These are phyloP conservation scores for Calvadosia cruxmelitensis DNA, from an alignment of 30 jellyfish, hydroid and myxozoan genomes.

Conservation along the genomic window DNA sequence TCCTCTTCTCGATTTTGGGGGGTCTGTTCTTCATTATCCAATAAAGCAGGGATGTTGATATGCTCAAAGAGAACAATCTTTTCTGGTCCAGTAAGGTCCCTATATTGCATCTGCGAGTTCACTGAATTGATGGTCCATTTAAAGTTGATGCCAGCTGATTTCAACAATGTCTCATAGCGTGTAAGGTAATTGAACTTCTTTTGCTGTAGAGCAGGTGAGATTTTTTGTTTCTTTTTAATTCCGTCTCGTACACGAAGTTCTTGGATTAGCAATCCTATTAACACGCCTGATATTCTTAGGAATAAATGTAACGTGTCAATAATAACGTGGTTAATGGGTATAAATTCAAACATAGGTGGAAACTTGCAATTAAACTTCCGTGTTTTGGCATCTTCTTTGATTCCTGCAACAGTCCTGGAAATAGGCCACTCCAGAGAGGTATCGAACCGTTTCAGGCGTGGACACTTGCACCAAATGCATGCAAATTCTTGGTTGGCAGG, in stretches of 20 bases:
- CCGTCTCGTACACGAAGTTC: constrained; percentile 8
- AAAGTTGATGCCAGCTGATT: background rate
- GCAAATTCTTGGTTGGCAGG: constrained; percentile 12
- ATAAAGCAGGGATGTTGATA: constrained; percentile 3
- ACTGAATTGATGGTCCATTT: constrained; percentile 6
- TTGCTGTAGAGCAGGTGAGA: background rate
- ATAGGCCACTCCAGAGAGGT: constrained; percentile 3
- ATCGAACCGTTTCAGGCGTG: background rate
- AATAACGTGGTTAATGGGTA: constrained; percentile 8
- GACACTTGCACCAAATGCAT: constrained; percentile 33
- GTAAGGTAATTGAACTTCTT: constrained; percentile 6
- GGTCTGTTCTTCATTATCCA: background rate
- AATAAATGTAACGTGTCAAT: constrained; percentile 21
- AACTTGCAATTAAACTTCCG: constrained; percentile 4
- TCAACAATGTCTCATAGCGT: constrained; percentile 4
- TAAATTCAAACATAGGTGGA: constrained; percentile 6
- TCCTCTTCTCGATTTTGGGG: too few species aligned
- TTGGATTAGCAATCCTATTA: constrained; percentile 5
- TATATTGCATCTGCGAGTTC: background rate
- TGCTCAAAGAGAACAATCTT: constrained; percentile 4
- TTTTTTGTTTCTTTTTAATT: background rate
- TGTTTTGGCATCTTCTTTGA: background rate
- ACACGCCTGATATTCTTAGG: constrained; percentile 13
- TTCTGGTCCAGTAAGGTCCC: constrained; percentile 29
- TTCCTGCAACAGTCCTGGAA: constrained; percentile 5